Percentiles rank a stretch among this genome's conserved stretches.
Conservation (phyloP, 2,113 vertebrate genomes). For the Phalacrocorax brasilianus region DNA sequence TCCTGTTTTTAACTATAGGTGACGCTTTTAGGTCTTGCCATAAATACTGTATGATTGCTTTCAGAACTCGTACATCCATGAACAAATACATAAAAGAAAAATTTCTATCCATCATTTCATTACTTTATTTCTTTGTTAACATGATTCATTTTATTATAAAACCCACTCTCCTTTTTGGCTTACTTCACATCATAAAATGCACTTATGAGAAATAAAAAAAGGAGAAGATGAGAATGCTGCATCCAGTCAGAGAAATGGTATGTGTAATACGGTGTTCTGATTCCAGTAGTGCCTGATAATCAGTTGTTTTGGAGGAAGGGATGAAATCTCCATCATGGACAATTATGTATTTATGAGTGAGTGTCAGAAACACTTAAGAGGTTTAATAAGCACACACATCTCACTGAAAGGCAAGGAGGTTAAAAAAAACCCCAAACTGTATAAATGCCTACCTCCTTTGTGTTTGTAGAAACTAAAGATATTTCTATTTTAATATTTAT, state of each 20-base stretch:
- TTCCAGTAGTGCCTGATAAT: background rate
- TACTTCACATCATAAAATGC: background rate
- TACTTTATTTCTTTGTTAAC: background rate
- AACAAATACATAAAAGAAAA: background rate
- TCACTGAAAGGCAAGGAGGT: background rate
- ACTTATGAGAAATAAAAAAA: background rate
- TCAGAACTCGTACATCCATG: background rate
- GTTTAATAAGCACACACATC: background rate
- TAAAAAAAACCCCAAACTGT: background rate
- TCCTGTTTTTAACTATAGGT: background rate
- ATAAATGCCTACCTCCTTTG: background rate
- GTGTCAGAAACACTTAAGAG: background rate
- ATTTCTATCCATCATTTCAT: background rate
- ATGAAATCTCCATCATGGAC: background rate
- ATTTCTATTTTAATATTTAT: background rate
- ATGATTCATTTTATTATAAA: background rate
- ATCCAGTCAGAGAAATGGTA: background rate
- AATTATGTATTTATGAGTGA: background rate
- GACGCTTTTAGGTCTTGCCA: background rate
- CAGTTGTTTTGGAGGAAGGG: background rate
- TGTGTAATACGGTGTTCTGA: background rate
- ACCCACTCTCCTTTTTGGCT: background rate
- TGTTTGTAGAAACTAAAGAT: background rate
- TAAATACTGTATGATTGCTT: background rate
- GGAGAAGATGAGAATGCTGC: background rate